Evolutionary conservation across 1,140 invertebrate genomes (phyloP), one percentile per base, ranked within the genome.

Genomic region (Neodiprion virginianus): DNA sequence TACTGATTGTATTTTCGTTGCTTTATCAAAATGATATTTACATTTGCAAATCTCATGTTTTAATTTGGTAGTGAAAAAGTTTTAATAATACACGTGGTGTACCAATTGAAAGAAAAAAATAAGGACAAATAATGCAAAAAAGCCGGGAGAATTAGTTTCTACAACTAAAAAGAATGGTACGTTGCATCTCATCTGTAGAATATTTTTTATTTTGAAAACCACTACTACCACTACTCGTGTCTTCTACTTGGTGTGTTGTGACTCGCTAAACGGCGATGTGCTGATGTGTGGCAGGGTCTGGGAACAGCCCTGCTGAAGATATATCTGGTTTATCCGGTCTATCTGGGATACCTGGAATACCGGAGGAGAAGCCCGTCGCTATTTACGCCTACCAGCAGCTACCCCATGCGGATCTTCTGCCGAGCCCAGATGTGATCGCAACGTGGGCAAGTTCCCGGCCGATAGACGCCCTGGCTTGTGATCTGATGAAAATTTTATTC

Each of bases 401-500:
- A 79, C 88, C 88, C 49, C 88, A 89, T 71, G 87, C 89, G n/a
- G 87, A 89, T 78, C 81, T 89, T 28, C 83, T 90, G 65, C 88
- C 89, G 11, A 85, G 79, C 48, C 84, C 87, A 12, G 85, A 88
- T 69, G 84, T 89, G 72, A 87, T 90, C 72, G 85, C 87, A 12
- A 85, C 86, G 12, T 89, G 88, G 89, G 85, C 88, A 17, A 83
- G 87, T 48, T 88, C 87, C 8, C 85, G 89, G 67, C 88, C 88
- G n/a, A 85, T 88, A 81, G 89, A 89, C 78, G 88, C 89, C 80
- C 83, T 90, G 40, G 88, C 88, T 53, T 89, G 88, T 77, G 88
- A 89, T 78, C 82, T 89, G 23, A 90, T 90, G 89, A 89, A 89
- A 78, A 87, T 89, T 17, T 77, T 90, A 8, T 90, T 90, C 66